Evolutionary conservation across 2,888 invertebrate genomes (phyloP), one percentile per base, ranked within the genome.

Genomic region (Spodoptera littoralis): DNA sequence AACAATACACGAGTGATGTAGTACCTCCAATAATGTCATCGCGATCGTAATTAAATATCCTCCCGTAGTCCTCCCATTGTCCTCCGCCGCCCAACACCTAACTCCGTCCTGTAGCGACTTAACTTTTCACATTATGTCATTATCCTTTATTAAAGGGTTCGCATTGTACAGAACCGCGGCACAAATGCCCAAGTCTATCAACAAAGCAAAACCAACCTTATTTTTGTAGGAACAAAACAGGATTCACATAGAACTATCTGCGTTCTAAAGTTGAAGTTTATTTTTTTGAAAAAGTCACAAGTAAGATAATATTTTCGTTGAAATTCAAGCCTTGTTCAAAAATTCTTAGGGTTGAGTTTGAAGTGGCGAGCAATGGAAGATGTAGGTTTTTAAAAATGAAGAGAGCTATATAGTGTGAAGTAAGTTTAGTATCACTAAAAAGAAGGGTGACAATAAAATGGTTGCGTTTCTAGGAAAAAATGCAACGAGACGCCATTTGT

Each of bases 381-480:
- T 60, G 49, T 18, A 41, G 12, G 42, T 27, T 27, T 13, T 63
- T 60, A 53, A 55, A 54, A 54, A 50, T 51, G 30, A 24, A 44
- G 27, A 36, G 11, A 27, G 65, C 60, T 65, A 68, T 65, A 68
- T 51, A 75, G 75, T 78, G 80, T 77, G 74, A 82, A 84, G 77
- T 79, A 76, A 76, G 69, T 73, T 79, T 76, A 82, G 80, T 76
- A 75, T 76, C 80, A 76, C 61, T 81, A 77, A 82, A 82, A 83
- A 80, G 77, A 70, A 73, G 65, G 65, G 78, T 62, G 70, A 79
- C 81, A 79, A 76, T 83, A 80, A 83, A 84, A 84, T 51, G 73
- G 73, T 69, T 73, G 62, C 70, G 73, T 73, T 79, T 65, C 54
- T 60, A 72, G 77, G 74, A 78, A 73, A 79, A 84, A 83, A 79